These are phyloP conservation scores for Heliangelus exortis DNA, from an alignment of 2,797 vertebrate genomes.

Conservation along the genomic window DNA sequence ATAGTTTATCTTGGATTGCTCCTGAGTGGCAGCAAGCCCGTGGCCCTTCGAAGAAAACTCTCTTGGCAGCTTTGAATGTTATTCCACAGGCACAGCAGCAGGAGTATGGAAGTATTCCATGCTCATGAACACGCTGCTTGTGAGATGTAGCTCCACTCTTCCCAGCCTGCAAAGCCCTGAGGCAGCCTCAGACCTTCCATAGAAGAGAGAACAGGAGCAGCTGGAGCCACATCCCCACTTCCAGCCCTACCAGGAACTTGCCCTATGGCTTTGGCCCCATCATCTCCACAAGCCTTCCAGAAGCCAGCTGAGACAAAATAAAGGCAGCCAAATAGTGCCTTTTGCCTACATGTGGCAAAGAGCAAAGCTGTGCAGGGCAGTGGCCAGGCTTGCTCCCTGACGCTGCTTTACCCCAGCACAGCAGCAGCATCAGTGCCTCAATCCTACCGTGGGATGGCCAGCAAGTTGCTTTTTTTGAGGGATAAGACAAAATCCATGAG, in stretches of 20 bases:
- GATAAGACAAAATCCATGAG: background rate
- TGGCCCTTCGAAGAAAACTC: background rate
- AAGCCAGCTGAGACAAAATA: background rate
- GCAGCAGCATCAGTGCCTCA: background rate
- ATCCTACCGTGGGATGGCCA: background rate
- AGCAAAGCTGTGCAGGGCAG: background rate
- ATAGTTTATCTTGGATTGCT: background rate
- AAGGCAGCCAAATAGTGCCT: background rate
- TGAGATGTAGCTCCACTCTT: background rate
- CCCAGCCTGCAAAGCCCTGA: background rate
- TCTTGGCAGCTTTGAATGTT: background rate
- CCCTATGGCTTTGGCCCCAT: background rate
- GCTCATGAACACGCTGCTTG: rapidly evolving
- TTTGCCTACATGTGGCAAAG: background rate
- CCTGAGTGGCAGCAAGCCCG: background rate
- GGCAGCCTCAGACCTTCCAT: rapidly evolving
- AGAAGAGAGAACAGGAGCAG: rapidly evolving
- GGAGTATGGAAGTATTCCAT: background rate
- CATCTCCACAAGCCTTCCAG: rapidly evolving
- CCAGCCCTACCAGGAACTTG: rapidly evolving
- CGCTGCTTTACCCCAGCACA: rapidly evolving
- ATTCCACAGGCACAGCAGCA: background rate
- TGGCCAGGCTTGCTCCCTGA: rapidly evolving
- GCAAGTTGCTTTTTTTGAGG: background rate
- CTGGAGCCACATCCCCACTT: background rate